Percentiles rank a stretch among this genome's conserved stretches.
Conservation (phyloP, 2,888 invertebrate species). For the Philopedon plagiatum region DNA sequence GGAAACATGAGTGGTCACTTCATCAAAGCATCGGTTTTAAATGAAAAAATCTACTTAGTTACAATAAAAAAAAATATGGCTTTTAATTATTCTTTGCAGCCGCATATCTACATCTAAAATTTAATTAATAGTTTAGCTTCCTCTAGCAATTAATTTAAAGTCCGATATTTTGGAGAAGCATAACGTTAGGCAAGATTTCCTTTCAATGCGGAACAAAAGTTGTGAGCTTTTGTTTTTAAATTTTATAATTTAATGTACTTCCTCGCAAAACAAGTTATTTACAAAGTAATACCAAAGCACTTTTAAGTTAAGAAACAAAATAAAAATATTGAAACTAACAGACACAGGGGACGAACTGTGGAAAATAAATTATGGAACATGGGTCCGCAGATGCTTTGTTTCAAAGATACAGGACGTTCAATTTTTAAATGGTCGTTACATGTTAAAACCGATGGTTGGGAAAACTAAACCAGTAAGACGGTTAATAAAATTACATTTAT, state of each 20-base stretch:
- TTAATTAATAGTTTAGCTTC: conserved; percentile 4
- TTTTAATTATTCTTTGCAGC: neutral
- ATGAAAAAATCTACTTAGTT: no score
- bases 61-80: no score
- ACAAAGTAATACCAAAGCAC: neutral
- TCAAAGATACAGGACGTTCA: no score
- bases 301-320: conserved; percentile 1
- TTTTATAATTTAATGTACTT: conserved; percentile 1
- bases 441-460: no score
- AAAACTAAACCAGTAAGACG: no score
- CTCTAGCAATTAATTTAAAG: neutral
- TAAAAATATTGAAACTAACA: conserved; percentile 4
- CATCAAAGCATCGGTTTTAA: no score
- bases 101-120: neutral
- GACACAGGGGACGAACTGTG: conserved; percentile 28
- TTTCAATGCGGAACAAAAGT: neutral
- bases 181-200: neutral
- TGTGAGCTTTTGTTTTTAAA: neutral
- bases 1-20: no score
- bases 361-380: conserved; percentile 43
- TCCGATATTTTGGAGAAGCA: neutral
- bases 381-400: conserved; percentile 33
- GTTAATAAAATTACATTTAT: no score
- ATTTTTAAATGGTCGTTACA: no score
- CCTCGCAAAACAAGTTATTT: neutral